Conservation (phyloP, 1,140 invertebrate genomes). For the Cardiocondyla obscurior region DNA sequence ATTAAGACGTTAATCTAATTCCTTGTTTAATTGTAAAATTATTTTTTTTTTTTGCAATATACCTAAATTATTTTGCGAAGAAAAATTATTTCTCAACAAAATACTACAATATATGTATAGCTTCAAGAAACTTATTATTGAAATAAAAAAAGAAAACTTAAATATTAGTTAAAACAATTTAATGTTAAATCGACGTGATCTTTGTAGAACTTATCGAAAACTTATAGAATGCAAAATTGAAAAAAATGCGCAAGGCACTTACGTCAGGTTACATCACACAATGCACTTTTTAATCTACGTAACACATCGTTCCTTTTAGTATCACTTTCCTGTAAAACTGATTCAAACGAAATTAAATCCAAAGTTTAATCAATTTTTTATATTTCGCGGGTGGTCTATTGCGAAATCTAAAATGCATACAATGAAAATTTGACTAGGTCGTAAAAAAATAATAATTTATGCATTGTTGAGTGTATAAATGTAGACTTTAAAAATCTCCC, state of each 20-base stretch:
- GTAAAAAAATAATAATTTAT: conserved; percentile 27
- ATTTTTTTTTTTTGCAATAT: too few species aligned
- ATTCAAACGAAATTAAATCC: background rate
- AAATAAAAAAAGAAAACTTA: conserved; percentile 25
- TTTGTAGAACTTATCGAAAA: conserved; percentile 8
- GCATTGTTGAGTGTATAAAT: conserved; percentile 1
- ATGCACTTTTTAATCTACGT: background rate
- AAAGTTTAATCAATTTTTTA: background rate
- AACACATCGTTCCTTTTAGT: background rate
- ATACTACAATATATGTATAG: conserved; percentile 37
- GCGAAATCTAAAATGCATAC: conserved; percentile 1
- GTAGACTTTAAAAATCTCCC: conserved; percentile 33
- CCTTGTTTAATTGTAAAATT: too few species aligned
- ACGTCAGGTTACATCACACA: conserved; percentile 49
- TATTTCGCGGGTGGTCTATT: background rate
- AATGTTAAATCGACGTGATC: background rate
- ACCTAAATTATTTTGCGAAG: background rate
- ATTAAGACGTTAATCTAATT: background rate
- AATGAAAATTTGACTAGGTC: conserved; percentile 31
- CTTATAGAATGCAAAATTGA: conserved; percentile 19
- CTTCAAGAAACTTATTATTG: background rate
- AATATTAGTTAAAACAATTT: conserved; percentile 22
- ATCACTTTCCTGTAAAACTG: background rate
- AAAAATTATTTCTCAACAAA: background rate
- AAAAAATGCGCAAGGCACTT: conserved; percentile 44